Conservation (phyloP, 2,888 invertebrate genomes). For the Agapostemon virescens region DNA sequence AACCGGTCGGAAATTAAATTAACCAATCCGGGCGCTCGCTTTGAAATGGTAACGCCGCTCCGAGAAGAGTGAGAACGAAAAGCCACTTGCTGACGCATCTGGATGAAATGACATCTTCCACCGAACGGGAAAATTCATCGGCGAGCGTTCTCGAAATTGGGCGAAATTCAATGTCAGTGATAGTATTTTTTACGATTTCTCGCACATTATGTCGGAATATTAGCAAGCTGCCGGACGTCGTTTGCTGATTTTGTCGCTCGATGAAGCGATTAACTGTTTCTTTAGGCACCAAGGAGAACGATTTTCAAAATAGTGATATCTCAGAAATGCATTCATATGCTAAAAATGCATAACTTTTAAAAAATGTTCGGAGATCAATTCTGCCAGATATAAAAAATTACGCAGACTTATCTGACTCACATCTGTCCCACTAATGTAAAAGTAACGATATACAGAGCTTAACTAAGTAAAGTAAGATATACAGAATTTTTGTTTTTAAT, state of each 20-base stretch:
- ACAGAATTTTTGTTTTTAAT: too few relatives aligned
- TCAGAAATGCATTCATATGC: not conserved
- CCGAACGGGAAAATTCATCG: not conserved
- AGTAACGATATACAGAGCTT: too few relatives aligned
- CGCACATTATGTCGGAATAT: not conserved
- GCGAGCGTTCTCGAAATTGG: slow-evolving; percentile 2
- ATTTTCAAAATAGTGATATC: not conserved
- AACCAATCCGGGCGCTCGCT: slow-evolving; percentile 43
- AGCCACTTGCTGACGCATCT: slow-evolving; percentile 12
- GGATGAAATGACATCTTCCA: not conserved
- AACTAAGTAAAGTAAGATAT: too few relatives aligned
- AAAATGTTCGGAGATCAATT: not conserved
- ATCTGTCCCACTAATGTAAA: too few relatives aligned
- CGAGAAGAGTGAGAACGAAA: not conserved
- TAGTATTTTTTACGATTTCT: not conserved
- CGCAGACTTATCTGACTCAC: too few relatives aligned
- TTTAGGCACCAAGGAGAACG: not conserved
- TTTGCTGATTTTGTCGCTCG: not conserved
- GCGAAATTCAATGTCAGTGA: not conserved
- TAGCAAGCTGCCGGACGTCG: not conserved
- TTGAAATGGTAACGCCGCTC: slow-evolving; percentile 33
- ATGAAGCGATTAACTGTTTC: not conserved
- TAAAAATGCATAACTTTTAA: not conserved
- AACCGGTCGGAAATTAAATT: slow-evolving; percentile 55
- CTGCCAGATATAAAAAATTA: not conserved